Conservation (phyloP, 2,888 invertebrate species). For the Dioctria linearis region DNA sequence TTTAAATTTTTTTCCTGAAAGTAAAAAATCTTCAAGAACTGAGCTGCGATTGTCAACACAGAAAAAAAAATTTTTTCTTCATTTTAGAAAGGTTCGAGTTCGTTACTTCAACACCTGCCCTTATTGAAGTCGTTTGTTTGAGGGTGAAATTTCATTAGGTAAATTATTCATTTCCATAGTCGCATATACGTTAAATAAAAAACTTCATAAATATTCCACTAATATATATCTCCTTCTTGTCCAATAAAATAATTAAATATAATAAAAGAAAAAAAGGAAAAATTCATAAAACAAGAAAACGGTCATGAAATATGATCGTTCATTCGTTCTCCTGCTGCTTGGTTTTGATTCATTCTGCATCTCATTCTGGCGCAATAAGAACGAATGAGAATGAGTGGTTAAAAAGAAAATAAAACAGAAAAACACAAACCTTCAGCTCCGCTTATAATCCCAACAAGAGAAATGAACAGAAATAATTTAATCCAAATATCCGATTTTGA, state of each 20-base stretch:
- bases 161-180: too few species aligned
- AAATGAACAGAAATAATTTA: conserved; percentile 61
- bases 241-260: too few species aligned
- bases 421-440: conserved; percentile 57
- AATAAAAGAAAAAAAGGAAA: too few species aligned
- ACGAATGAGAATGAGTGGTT: not conserved
- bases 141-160: not conserved
- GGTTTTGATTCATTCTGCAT: not conserved
- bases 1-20: not conserved
- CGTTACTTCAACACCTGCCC: conserved; percentile 52
- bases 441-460: conserved; percentile 59
- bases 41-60: conserved; percentile 8
- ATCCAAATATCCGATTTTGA: conserved; percentile 68
- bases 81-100: conserved; percentile 23
- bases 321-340: not conserved
- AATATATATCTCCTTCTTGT: too few species aligned
- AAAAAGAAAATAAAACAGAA: conserved; percentile 8
- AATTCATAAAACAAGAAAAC: too few species aligned
- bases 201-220: too few species aligned
- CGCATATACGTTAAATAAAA: too few species aligned
- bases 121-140: conserved; percentile 49
- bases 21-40: conserved; percentile 10
- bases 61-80: conserved; percentile 3
- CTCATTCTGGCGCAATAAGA: conserved; percentile 5
- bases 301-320: too few species aligned